Percentiles rank a stretch among this genome's conserved stretches.
Evolutionary conservation across 1,140 invertebrate genomes (phyloP).

Genomic region (Heliconius melpomene): DNA sequence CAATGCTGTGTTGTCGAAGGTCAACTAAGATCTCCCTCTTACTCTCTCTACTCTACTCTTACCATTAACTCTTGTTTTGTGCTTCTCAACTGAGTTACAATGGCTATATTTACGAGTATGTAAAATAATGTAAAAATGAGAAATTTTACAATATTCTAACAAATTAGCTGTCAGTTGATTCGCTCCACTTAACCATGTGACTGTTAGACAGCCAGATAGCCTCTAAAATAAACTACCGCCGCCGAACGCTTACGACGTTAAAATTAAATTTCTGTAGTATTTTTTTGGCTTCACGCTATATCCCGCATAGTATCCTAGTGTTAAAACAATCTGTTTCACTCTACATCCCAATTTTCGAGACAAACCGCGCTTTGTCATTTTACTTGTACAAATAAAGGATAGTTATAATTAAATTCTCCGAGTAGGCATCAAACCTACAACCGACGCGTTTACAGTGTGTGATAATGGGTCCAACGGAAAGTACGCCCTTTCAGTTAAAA

Average conservation of each 20-base stretch:
- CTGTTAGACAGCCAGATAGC: not conserved
- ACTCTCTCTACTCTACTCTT: no score
- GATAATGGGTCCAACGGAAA: no score
- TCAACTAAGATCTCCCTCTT: no score
- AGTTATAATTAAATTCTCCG: not conserved
- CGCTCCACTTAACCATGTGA: slow-evolving; percentile 33
- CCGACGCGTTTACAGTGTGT: no score
- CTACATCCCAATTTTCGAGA: not conserved
- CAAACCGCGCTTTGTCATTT: not conserved
- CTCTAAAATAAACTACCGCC: slow-evolving; percentile 11
- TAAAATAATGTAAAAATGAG: no score
- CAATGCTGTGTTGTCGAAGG: no score
- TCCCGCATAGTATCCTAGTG: not conserved
- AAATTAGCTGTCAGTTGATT: slow-evolving; percentile 29
- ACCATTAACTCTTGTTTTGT: no score
- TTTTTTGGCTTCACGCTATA: no score
- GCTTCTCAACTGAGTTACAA: no score
- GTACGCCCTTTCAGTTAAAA: no score
- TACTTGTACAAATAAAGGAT: not conserved
- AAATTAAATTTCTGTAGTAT: not conserved
- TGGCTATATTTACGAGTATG: no score
- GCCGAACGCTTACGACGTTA: not conserved
- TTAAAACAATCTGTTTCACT: not conserved
- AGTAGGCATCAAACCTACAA: not conserved
- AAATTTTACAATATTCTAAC: not conserved